Base-by-base conservation (phyloP, 2,797 vertebrate genomes). In the Morelia viridis region DNA sequence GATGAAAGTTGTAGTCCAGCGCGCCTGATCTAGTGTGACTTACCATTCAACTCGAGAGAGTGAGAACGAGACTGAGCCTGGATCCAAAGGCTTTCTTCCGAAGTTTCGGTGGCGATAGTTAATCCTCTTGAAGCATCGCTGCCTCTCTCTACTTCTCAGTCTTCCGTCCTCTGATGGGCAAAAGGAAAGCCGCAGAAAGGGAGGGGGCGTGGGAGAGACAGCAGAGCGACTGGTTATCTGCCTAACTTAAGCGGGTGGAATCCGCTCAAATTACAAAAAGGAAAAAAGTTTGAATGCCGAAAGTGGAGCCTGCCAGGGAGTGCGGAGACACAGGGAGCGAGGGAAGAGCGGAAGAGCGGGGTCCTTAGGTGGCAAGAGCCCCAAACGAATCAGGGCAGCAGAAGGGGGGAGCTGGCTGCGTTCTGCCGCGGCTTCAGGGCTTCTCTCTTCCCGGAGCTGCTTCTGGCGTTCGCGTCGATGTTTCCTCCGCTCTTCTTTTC, bases 271-370 rank as follows among this genome's bases (percentile, higher is more conserved):
- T 65, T 53, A 13, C 35, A 0, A 71, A 83, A 11, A 61, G 24
- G 24, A 65, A 94, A 97, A 98, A 98, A 97, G 97, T 98, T 98
- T 97, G 94, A 62, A 91, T 94, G 94, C 96, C 93, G 96, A 91
- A 94, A 94, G 95, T 89, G 95, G 93, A 96, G 95, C 90, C 96
- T 95, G 95, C 87, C 90, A 50, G 91, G 87, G 60, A 96, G 95
- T 87, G 89, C 93, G 93, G 91, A 94, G 92, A 61, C 50, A 92
- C 65, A 71, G 92, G 93, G 88, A 92, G 89, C 95, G 86, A 10
- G 87, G 91, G 92, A 46, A 88, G 88, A 61, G 85, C 50, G 24
- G 76, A 65, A 50, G 60, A n/a, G 84, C 90, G 65, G 80, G 28
- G 22, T 64, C 57, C 31, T n/a, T 80, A 26, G 84, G 62, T 9